Conservation (phyloP, 2,797 vertebrate genomes). For the Saxicola maurus region DNA sequence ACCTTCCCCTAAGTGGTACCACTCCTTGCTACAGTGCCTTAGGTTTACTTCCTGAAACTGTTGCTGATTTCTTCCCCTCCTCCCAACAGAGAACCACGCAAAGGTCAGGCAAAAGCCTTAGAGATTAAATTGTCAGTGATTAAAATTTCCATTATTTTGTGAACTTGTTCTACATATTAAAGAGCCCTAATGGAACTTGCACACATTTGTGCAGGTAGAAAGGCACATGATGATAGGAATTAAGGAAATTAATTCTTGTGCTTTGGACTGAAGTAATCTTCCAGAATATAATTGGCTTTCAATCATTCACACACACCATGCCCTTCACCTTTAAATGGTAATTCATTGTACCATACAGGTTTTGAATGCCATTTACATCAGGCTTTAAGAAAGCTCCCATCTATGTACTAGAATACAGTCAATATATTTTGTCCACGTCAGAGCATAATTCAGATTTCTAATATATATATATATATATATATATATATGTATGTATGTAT, state of each 20-base stretch:
- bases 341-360: slow-evolving; percentile 10
- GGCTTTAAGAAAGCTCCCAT: background rate
- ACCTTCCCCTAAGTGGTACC: background rate
- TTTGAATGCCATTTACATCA: background rate
- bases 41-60: background rate
- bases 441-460: background rate
- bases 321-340: slow-evolving; percentile 47
- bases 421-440: background rate
- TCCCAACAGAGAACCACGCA: background rate
- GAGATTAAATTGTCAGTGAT: slow-evolving; percentile 61
- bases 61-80: background rate
- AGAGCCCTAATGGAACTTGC: slow-evolving; percentile 31
- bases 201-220: slow-evolving; percentile 50
- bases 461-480: background rate
- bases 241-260: slow-evolving; percentile 54
- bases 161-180: slow-evolving; percentile 55
- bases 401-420: background rate
- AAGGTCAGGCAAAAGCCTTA: slow-evolving; percentile 49
- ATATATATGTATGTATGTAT: too few relatives aligned
- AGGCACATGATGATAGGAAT: slow-evolving; percentile 48
- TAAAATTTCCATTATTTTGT: slow-evolving; percentile 64
- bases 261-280: slow-evolving; percentile 58
- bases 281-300: slow-evolving; percentile 47
- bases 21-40: background rate
- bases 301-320: slow-evolving; percentile 39